Evolutionary conservation across 1,140 invertebrate species (phyloP).

Genomic region (Drosophila varians): DNA sequence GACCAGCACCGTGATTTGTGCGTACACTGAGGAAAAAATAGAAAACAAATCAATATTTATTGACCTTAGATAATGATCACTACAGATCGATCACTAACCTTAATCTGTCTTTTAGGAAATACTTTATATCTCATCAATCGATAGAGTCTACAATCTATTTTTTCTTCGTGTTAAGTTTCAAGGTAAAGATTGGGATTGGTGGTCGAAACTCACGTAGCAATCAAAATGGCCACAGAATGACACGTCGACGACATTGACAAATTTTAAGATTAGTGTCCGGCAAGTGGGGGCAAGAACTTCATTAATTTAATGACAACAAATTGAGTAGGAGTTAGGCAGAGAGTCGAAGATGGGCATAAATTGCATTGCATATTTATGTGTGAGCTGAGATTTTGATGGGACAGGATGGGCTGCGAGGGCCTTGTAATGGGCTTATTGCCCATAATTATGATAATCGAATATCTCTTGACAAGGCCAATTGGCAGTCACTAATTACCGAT

Average conservation of each 20-base stretch:
- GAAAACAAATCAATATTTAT: no score
- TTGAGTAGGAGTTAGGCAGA: constrained; percentile 35
- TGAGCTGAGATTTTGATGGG: neutral
- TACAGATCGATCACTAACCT: no score
- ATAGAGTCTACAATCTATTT: no score
- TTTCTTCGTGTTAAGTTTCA: neutral
- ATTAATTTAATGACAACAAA: constrained; percentile 75
- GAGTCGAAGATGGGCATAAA: constrained; percentile 26
- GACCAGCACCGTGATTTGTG: constrained; percentile 13
- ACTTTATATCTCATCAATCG: no score
- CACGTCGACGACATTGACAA: constrained; percentile 50
- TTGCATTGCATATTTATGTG: constrained; percentile 64
- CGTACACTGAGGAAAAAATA: neutral
- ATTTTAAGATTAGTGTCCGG: constrained; percentile 60
- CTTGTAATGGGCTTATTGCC: constrained; percentile 51
- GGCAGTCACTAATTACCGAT: constrained; percentile 60
- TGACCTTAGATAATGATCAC: no score
- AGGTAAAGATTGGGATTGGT: neutral
- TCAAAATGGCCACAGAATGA: constrained; percentile 30
- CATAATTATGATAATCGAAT: constrained; percentile 71
- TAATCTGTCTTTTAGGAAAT: no score
- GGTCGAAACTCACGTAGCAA: constrained; percentile 28
- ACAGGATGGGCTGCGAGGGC: neutral
- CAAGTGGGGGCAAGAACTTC: constrained; percentile 47
- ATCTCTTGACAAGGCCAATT: constrained; percentile 57